These are phyloP conservation scores for Andricus grossulariae DNA, from an alignment of 1,140 invertebrate species.

Conservation along the genomic window DNA sequence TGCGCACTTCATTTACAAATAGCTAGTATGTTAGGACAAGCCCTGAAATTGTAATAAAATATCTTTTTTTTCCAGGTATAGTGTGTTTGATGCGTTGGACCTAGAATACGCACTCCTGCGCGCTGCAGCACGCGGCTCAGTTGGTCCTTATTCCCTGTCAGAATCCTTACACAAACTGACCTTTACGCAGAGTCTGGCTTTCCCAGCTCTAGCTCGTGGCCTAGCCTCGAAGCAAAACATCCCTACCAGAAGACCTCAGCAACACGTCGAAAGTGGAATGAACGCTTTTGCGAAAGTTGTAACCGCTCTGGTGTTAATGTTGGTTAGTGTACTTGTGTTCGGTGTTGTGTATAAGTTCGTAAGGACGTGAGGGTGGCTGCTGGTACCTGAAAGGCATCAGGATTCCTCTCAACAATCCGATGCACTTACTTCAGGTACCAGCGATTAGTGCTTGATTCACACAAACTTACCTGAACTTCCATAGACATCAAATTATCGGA, in stretches of 20 bases:
- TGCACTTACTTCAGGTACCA: constrained; percentile 41
- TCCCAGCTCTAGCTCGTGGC: constrained; percentile 83
- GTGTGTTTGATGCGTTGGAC: constrained; percentile 83
- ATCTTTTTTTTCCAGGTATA: constrained; percentile 73
- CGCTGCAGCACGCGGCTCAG: constrained; percentile 82
- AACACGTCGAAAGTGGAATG: constrained; percentile 80
- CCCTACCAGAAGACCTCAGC: constrained; percentile 76
- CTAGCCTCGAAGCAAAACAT: constrained; percentile 81
- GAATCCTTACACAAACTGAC: constrained; percentile 85
- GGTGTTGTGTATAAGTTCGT: constrained; percentile 86
- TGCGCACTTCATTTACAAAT: no score
- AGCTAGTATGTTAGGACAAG: no score
- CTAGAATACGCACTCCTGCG: constrained; percentile 82
- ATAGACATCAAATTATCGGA: background rate
- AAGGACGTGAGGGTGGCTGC: constrained; percentile 84
- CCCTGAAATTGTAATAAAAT: background rate
- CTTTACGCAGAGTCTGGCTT: constrained; percentile 85
- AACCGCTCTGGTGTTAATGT: constrained; percentile 82
- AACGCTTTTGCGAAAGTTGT: constrained; percentile 84
- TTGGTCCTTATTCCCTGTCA: constrained; percentile 83
- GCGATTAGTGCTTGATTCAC: constrained; percentile 30
- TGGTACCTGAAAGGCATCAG: constrained; percentile 76
- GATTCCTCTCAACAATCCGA: constrained; percentile 48
- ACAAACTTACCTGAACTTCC: constrained; percentile 26
- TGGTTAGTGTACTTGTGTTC: constrained; percentile 85